Percentiles rank a stretch among this genome's conserved stretches.
Evolutionary conservation across 92 coral and sea anemone species (phyloP).

Genomic region (Pocillopora meandrina): DNA sequence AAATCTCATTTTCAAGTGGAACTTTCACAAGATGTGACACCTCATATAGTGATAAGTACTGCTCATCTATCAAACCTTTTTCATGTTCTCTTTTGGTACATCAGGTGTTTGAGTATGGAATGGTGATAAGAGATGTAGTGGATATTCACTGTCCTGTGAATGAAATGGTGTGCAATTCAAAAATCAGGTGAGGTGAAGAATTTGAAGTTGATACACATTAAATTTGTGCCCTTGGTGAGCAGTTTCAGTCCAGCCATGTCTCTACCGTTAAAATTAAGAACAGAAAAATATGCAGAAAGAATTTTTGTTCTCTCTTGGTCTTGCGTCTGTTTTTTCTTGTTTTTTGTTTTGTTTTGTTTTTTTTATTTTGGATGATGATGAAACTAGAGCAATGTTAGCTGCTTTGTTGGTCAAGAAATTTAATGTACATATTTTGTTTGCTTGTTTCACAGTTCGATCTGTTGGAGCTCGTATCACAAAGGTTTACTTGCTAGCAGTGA

Average conservation of each 20-base stretch:
- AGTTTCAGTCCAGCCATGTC: no score
- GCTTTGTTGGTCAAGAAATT: neutral
- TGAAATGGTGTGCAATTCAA: constrained; percentile 98
- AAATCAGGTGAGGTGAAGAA: constrained; percentile 71
- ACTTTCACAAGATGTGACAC: neutral
- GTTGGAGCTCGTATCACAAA: constrained; percentile 98
- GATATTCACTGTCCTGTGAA: constrained; percentile 97
- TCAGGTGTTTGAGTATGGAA: constrained; percentile 98
- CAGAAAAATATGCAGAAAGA: no score
- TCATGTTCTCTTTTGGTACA: neutral
- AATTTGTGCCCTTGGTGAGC: no score
- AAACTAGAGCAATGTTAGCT: neutral
- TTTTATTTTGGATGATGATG: no score
- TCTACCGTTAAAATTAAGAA: no score
- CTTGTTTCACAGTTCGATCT: constrained; percentile 71
- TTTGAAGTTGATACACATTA: neutral
- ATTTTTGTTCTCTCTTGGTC: no score
- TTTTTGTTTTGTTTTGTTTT: no score
- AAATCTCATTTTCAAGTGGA: no score
- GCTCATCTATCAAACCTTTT: neutral
- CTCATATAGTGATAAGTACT: neutral
- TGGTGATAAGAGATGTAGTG: constrained; percentile 94
- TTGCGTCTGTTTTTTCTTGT: no score
- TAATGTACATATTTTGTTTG: neutral
- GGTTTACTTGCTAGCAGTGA: constrained; percentile 98